Evolutionary conservation across 1,140 invertebrate genomes (phyloP).

Genomic region (Chrysomallon squamiferum): DNA sequence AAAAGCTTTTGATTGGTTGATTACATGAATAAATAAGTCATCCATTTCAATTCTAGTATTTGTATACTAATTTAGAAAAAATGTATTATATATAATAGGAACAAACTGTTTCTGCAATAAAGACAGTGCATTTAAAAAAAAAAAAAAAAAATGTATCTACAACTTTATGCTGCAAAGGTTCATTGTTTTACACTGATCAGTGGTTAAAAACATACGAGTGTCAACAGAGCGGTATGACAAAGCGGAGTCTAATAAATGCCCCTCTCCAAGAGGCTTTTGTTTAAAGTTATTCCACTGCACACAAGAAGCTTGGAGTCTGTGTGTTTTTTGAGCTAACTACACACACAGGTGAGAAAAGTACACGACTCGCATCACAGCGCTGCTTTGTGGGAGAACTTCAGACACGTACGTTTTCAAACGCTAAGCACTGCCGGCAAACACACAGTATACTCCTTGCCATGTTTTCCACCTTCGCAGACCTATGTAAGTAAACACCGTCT

Average conservation of each 20-base stretch:
- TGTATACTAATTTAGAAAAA: too few relatives aligned
- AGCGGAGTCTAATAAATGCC: neutral
- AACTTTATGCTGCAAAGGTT: neutral
- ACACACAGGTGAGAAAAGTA: slow-evolving; percentile 6
- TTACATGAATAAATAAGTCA: too few relatives aligned
- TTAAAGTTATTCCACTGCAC: slow-evolving; percentile 6
- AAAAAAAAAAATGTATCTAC: too few relatives aligned
- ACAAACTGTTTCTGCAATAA: too few relatives aligned
- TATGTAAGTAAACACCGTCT: too few relatives aligned
- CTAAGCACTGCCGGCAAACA: slow-evolving; percentile 3
- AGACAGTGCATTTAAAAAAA: too few relatives aligned
- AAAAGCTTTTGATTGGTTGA: too few relatives aligned
- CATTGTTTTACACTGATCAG: neutral
- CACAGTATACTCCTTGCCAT: slow-evolving; percentile 1
- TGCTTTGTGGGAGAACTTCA: neutral
- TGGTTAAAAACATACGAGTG: slow-evolving; percentile 2
- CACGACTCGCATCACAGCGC: neutral
- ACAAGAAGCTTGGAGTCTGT: neutral
- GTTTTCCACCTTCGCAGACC: too few relatives aligned
- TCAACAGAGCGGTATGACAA: slow-evolving; percentile 3
- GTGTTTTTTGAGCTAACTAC: neutral
- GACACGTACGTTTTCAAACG: neutral
- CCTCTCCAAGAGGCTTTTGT: slow-evolving; percentile 2
- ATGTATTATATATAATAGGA: too few relatives aligned
- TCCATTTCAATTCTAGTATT: too few relatives aligned